Conservation (phyloP, 1,140 invertebrate genomes). For the Eueides isabella region DNA sequence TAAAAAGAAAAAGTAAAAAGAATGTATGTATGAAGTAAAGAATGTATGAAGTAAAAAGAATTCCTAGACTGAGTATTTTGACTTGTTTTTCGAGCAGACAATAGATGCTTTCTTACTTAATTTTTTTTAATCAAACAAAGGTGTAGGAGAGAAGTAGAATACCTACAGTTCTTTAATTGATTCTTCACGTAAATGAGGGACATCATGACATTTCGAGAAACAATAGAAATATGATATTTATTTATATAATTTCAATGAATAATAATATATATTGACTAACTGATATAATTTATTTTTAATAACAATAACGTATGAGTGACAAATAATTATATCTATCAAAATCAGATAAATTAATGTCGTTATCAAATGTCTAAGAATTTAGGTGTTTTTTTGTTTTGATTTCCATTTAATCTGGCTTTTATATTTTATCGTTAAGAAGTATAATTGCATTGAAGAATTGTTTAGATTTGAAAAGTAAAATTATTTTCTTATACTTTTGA, state of each 20-base stretch:
- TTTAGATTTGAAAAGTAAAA: neutral
- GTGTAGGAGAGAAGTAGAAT: too few relatives aligned
- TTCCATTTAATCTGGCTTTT: neutral
- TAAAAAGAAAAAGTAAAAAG: too few relatives aligned
- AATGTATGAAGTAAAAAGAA: too few relatives aligned
- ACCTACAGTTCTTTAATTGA: too few relatives aligned
- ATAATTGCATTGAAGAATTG: neutral
- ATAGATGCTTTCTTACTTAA: neutral
- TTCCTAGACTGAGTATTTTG: neutral
- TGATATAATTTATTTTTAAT: neutral
- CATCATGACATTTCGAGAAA: too few relatives aligned
- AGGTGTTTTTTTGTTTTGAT: neutral
- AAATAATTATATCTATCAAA: neutral
- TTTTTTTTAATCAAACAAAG: neutral
- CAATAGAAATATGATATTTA: too few relatives aligned
- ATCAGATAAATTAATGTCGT: neutral
- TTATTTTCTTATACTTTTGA: too few relatives aligned
- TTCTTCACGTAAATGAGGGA: too few relatives aligned
- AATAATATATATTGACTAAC: too few relatives aligned
- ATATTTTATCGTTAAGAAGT: neutral
- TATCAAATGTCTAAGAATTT: neutral
- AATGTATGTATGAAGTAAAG: too few relatives aligned
- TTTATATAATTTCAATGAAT: too few relatives aligned
- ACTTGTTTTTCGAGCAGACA: neutral
- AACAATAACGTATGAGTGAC: neutral